Conservation (phyloP, 2,113 vertebrate species). For the Nansenia antarctica region DNA sequence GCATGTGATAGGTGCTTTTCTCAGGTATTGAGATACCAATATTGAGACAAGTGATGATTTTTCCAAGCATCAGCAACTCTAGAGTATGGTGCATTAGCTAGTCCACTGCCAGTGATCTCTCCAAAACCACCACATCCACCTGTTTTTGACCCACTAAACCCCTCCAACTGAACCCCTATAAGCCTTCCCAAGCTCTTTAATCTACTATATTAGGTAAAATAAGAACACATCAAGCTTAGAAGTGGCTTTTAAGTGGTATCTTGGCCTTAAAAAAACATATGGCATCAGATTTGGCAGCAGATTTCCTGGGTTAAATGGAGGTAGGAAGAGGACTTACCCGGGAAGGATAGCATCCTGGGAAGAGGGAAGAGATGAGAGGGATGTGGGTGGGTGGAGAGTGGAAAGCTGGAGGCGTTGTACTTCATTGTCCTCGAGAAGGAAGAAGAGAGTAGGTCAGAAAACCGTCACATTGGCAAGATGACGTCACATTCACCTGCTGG, state of each 20-base stretch:
- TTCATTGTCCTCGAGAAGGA: not conserved
- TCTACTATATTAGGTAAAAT: slow-evolving; percentile 45
- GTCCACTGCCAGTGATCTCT: not conserved
- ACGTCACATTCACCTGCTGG: not conserved
- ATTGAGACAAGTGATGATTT: not conserved
- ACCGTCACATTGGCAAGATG: not conserved
- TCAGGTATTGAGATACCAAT: too few relatives aligned
- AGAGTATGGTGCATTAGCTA: not conserved
- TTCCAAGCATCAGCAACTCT: not conserved
- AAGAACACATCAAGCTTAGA: slow-evolving; percentile 51
- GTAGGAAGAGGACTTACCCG: slow-evolving; percentile 29
- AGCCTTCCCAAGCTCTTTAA: slow-evolving; percentile 47
- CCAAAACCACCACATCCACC: slow-evolving; percentile 19
- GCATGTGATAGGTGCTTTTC: not conserved
- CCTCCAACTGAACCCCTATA: slow-evolving; percentile 50
- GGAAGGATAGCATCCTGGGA: slow-evolving; percentile 15
- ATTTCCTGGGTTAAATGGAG: slow-evolving; percentile 38
- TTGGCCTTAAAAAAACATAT: slow-evolving; percentile 56
- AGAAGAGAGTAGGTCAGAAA: not conserved
- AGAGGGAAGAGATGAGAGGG: slow-evolving; percentile 12
- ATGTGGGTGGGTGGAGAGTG: not conserved
- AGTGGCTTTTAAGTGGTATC: slow-evolving; percentile 44
- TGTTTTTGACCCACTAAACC: slow-evolving; percentile 46
- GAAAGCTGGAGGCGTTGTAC: not conserved
- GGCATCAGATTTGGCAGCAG: slow-evolving; percentile 54